Base-by-base conservation (phyloP, 2,113 vertebrate genomes). In the Stercorarius parasiticus region DNA sequence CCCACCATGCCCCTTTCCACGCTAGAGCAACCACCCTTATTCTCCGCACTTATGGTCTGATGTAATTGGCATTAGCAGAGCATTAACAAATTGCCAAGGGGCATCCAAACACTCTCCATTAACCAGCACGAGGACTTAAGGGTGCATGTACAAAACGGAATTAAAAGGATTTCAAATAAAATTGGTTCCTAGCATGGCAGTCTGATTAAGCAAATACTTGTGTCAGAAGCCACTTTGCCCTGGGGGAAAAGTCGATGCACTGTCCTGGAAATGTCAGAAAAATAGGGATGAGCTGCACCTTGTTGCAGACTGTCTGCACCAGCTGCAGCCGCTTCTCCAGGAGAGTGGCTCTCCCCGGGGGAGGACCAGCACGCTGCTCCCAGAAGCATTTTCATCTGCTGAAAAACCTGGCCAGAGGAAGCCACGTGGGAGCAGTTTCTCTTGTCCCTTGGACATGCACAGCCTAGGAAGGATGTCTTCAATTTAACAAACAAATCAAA, bases 51-150 rank as follows among this genome's bases (percentile, higher is more conserved):
- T 22, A 4, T 4, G 55, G 29, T 16, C 91, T 64, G 81, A 59
- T 76, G 47, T 62, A 76, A 94, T 84, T 56, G 91, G 38, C 93
- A 47, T 71, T 74, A 96, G 67, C 89, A 50, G 83, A 82, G 86
- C 52, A 4, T 94, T 96, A 95, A 89, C 81, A 21, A 82, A 74
- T 19, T 14, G 73, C 95, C 81, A 34, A 26, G 69, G 47, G 94
- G 40, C 88, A 86, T 61, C 91, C 91, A 71, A 89, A 79, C 69
- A 45, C 61, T 82, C 73, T 45, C 84, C 56, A 3, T 3, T 17
- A 93, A 78, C 42, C 62, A 67, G 36, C 52, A 23, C 5, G 64
- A 95, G 69, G 59, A 50, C 80, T 82, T 71, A 10, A 61, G 86
- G 81, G 29, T 26, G 72, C 80, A 9, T 26, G 69, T 47, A 64